Percentiles rank a stretch among this genome's conserved stretches.
These are phyloP conservation scores for Zoroaster sp. DNA, from an alignment of 53 echinoderm and acorn worm genomes.

Conservation along the genomic window DNA sequence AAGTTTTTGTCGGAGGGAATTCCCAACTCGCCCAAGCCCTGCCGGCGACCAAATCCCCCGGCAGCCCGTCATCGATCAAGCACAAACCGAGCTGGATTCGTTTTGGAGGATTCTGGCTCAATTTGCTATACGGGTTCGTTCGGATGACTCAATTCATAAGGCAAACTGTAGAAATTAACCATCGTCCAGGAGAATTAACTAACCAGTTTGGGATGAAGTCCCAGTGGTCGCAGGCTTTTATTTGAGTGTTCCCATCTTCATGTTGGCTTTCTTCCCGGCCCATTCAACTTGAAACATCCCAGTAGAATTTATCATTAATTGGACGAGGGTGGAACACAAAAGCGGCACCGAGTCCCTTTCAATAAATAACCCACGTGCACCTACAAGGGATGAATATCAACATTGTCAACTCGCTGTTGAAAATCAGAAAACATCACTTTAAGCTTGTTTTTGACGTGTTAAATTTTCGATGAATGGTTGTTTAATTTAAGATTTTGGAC, in stretches of 20 bases:
- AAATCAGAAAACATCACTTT: background rate
- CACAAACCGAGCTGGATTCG: background rate
- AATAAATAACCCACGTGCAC: conserved; percentile 3
- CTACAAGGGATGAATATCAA: background rate
- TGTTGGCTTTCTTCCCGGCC: conserved; percentile 2
- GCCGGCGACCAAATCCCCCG: conserved; percentile 7
- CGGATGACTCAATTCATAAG: conserved; percentile 51
- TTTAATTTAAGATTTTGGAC: background rate
- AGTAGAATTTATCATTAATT: conserved; percentile 33
- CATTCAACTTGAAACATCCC: background rate
- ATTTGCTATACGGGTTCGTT: conserved; percentile 27
- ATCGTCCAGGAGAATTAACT: conserved; percentile 22
- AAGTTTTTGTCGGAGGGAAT: conserved; percentile 36
- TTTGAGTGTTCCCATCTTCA: conserved; percentile 30
- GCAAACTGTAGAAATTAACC: conserved; percentile 44
- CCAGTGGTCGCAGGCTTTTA: conserved; percentile 8
- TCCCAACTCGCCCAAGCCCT: conserved; percentile 17
- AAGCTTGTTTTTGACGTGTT: background rate
- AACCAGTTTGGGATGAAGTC: conserved; percentile 37
- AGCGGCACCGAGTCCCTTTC: background rate
- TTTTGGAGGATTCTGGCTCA: background rate
- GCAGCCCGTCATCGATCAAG: background rate
- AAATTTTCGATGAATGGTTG: background rate
- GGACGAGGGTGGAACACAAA: conserved; percentile 48
- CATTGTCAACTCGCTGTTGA: background rate